Base-by-base conservation (phyloP, 2,113 vertebrate genomes). In the Nannospalax galili region DNA sequence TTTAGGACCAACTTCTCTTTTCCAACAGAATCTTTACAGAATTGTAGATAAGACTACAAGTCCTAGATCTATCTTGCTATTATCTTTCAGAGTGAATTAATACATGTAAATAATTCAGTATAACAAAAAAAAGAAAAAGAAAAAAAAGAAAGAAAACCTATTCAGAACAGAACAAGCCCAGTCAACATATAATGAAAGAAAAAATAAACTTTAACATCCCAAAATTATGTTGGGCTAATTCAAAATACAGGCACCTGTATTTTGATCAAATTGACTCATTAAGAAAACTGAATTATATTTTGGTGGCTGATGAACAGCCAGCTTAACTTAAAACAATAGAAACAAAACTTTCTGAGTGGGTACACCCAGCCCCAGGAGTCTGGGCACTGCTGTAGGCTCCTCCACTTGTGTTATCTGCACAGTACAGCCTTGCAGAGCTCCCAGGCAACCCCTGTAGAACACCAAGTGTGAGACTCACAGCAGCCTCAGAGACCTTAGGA, bases 111-210 rank as follows among this genome's bases (percentile, higher is more conserved):
- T n/a, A n/a, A n/a, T n/a, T n/a, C n/a, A n/a, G n/a, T n/a, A n/a
- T n/a, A n/a, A n/a, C n/a, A n/a, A n/a, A n/a, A n/a, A n/a, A n/a
- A n/a, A n/a, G n/a, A n/a, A n/a, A n/a, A n/a, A n/a, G n/a, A n/a
- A n/a, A n/a, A n/a, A n/a, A n/a, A n/a, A n/a, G n/a, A n/a, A n/a
- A n/a, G n/a, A n/a, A n/a, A n/a, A n/a, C n/a, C n/a, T n/a, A n/a
- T n/a, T 42, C 48, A 52, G 75, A 28, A 90, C 24, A 85, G 17
- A 67, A 42, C 2, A 7, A 11, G 14, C 30, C 77, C 77, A 45
- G 67, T 85, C 15, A 77, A 78, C 72, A 86, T 82, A 90, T 62
- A 86, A 32, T 26, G 52, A 86, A 84, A 95, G 60, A 26, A n/a
- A 72, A 88, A 87, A 40, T 24, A 22, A 45, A 80, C 42, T 45